Conservation (phyloP, 2,113 vertebrate species). For the Podarcis raffonei region DNA sequence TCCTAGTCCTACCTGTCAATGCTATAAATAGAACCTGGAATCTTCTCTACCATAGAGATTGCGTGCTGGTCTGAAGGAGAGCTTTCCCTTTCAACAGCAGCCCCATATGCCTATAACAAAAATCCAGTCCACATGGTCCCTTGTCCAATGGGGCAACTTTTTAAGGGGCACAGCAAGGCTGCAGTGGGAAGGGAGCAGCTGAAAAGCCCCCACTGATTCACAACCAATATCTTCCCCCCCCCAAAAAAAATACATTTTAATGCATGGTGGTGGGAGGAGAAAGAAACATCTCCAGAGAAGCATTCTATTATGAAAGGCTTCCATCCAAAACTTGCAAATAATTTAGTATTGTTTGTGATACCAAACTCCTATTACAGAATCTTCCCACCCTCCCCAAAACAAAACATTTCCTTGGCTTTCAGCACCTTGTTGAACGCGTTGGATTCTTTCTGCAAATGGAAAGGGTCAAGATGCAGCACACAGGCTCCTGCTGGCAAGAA, state of each 20-base stretch:
- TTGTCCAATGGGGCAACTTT: neutral
- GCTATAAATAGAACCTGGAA: neutral
- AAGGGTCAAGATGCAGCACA: neutral
- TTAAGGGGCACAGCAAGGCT: neutral
- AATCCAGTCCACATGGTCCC: neutral
- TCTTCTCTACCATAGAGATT: too few species aligned
- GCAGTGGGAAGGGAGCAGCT: neutral
- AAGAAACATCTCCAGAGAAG: neutral
- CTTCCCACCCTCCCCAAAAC: neutral
- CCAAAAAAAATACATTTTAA: neutral
- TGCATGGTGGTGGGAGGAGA: neutral
- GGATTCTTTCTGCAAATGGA: neutral
- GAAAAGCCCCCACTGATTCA: neutral
- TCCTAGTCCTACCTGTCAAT: neutral
- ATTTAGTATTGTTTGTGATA: constrained; percentile 11
- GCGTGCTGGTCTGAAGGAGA: too few species aligned
- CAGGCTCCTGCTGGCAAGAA: too few species aligned
- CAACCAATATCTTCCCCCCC: neutral
- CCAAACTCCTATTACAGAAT: constrained; percentile 5
- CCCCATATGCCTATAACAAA: neutral
- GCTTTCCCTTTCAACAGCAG: neutral
- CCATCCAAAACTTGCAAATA: constrained; percentile 40
- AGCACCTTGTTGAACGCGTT: constrained; percentile 47
- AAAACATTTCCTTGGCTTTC: constrained; percentile 35
- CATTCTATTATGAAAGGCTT: constrained; percentile 26